phyloP scores from a whole-genome alignment of 2,797 vertebrate species.

The Tokudaia muenninki region DNA sequence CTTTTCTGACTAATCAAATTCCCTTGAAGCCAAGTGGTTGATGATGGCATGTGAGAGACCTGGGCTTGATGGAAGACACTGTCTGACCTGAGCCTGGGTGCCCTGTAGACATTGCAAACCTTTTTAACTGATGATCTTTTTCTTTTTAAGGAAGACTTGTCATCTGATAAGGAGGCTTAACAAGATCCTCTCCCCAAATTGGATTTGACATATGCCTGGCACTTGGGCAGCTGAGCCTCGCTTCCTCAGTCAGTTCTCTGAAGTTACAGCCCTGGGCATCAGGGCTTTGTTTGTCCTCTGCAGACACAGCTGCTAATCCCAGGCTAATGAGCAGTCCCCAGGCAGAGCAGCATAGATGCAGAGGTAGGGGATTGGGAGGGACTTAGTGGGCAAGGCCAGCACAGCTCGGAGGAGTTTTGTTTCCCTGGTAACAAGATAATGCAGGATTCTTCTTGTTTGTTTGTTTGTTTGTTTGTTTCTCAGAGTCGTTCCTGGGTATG shows the following conservation, averaged over 20 bases:
- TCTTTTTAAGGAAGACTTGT: slow-evolving; percentile 64
- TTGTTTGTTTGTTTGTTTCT: not conserved
- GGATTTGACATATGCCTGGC: slow-evolving; percentile 79
- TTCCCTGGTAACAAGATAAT: not conserved
- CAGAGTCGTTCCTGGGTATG: not conserved
- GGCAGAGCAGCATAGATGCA: not conserved
- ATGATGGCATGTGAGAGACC: slow-evolving; percentile 63
- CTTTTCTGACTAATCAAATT: slow-evolving; percentile 67
- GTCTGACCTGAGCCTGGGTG: slow-evolving; percentile 61
- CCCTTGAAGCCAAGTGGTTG: slow-evolving; percentile 59
- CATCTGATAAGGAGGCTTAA: slow-evolving; percentile 81
- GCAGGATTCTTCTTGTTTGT: no score
- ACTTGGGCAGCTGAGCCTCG: slow-evolving; percentile 60
- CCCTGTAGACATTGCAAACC: slow-evolving; percentile 53
- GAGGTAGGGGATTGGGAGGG: not conserved
- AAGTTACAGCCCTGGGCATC: slow-evolving; percentile 56
- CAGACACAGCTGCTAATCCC: slow-evolving; percentile 71
- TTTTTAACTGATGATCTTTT: slow-evolving; percentile 65
- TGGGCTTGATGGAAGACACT: slow-evolving; percentile 58
- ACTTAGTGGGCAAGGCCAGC: not conserved
- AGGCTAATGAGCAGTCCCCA: slow-evolving; percentile 72
- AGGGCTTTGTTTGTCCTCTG: slow-evolving; percentile 41
- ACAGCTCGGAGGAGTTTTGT: not conserved
- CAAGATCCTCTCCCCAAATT: slow-evolving; percentile 78
- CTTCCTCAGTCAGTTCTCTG: slow-evolving; percentile 52